A percentile compares a stretch with the other conserved stretches of the same genome.
phyloP scores from a whole-genome alignment of 2,113 vertebrate genomes.

The Tyto alba region DNA sequence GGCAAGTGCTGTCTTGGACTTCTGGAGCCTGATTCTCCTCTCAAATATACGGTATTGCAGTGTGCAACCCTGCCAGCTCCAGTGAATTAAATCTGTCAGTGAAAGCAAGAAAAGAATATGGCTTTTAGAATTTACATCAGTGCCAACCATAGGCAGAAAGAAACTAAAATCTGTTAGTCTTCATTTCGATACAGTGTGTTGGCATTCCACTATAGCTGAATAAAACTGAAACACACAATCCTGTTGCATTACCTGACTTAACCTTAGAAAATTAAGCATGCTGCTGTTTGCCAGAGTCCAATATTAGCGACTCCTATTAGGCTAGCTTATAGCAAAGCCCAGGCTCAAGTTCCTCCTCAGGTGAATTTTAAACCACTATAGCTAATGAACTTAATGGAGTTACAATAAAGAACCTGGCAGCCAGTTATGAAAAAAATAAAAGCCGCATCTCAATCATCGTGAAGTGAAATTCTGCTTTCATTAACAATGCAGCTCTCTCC shows the following conservation, averaged over 20 bases:
- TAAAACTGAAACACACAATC: neutral
- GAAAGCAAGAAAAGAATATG: neutral
- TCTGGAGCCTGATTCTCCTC: neutral
- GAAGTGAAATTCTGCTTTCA: neutral
- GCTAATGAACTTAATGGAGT: neutral
- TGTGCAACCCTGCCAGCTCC: neutral
- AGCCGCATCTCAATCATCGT: neutral
- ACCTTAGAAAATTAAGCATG: neutral
- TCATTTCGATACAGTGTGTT: neutral
- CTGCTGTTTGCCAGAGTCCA: neutral
- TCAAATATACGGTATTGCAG: neutral
- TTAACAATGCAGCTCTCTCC: neutral
- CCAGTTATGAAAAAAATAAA: neutral
- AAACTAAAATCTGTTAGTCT: neutral
- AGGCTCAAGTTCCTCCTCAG: neutral
- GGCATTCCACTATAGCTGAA: neutral
- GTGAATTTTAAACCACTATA: neutral
- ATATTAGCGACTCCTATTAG: neutral
- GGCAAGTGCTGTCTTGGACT: neutral
- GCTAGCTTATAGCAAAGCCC: neutral
- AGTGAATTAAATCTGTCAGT: neutral
- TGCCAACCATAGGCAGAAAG: neutral
- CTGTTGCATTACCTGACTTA: neutral
- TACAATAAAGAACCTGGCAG: neutral
- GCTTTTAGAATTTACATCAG: neutral